phyloP scores from a whole-genome alignment of 2,797 vertebrate species.

The Moxostoma hubbsi region DNA sequence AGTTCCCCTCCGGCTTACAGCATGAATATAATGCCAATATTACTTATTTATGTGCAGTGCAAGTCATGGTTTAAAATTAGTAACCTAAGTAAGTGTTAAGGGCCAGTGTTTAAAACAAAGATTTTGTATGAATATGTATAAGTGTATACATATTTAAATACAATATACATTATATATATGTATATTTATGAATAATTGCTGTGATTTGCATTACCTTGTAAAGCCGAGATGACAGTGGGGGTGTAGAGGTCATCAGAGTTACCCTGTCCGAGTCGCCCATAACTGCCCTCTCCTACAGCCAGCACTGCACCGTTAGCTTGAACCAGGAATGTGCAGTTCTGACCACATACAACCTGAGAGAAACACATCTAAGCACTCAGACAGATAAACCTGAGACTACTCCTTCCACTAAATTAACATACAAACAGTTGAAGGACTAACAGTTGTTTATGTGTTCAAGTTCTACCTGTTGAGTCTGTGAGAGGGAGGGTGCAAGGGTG shows the following conservation, averaged over 20 bases:
- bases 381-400: not conserved
- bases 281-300: slow-evolving; percentile 84
- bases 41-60: no score
- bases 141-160: no score
- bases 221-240: slow-evolving; percentile 80
- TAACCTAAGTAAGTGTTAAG: no score
- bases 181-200: not conserved
- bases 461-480: slow-evolving; percentile 81
- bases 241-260: slow-evolving; percentile 84
- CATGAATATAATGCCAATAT: no score
- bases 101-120: no score
- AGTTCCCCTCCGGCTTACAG: no score
- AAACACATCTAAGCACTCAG: slow-evolving; percentile 32
- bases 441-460: not conserved
- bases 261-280: slow-evolving; percentile 82
- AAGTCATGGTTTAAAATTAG: no score
- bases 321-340: slow-evolving; percentile 84
- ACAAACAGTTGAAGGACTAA: slow-evolving; percentile 8
- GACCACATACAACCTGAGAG: slow-evolving; percentile 81
- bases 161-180: no score
- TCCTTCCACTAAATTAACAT: not conserved
- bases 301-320: slow-evolving; percentile 81
- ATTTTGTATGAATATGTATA: no score
- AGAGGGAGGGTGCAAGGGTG: slow-evolving; percentile 75
- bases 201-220: slow-evolving; percentile 76